Evolutionary conservation across 2,797 vertebrate species (phyloP), one percentile per base, ranked within the genome.

Genomic region (Natrix natrix): DNA sequence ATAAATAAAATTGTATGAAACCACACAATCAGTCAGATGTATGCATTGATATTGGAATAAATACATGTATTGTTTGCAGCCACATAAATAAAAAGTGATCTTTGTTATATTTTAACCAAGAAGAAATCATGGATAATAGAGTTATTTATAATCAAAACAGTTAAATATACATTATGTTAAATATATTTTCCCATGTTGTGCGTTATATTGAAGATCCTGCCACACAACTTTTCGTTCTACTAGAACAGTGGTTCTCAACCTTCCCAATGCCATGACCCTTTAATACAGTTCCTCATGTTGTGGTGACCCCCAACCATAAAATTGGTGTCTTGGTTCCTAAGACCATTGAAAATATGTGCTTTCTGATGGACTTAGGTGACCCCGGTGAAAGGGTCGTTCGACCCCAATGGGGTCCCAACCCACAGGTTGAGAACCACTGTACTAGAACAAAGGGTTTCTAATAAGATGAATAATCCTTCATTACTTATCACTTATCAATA

Each of bases 121-220:
- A 56, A 24, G 37, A 37, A 5, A 32, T 12, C 56, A 78, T 17
- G 32, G 20, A 20, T 90, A 86, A 61, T 61, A 60, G 37, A 52
- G 52, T n/a, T 89, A 48, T 8, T 37, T 20, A 6, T 60, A 86
- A 91, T 26, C 12, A 87, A 86, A 91, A 22, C 8, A 55, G 94
- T 95, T 86, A 1, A 87, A 87, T 87, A 57, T n/a, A 87, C 54
- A 87, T 28, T 57, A 87, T 32, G 86, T 92, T 93, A 94, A 56
- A 78, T 93, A 56, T 88, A 8, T 11, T 83, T 0, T 54, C 57
- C 86, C 92, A 94, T 60, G 56, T 17, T 20, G 17, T n/a, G 8
- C 1, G 59, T 93, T 95, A 48, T 55, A 87, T 56, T 88, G 87
- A 87, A 91, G 60, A 92, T 26, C 87, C 95, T 94, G 89, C 48